These are phyloP conservation scores for Pyrgus malvae DNA, from an alignment of 2,888 invertebrate species.

Conservation along the genomic window DNA sequence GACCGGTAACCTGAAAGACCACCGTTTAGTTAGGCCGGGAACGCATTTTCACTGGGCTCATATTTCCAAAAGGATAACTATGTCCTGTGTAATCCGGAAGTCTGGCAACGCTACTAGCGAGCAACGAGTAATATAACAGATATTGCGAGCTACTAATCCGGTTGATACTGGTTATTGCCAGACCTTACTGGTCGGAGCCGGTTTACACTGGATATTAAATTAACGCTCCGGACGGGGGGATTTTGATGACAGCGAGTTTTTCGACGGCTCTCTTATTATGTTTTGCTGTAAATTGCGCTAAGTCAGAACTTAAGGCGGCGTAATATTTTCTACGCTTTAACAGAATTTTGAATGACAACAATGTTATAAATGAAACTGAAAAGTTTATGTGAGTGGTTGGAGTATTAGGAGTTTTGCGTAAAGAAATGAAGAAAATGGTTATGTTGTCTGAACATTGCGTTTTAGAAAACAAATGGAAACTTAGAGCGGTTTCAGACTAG, in stretches of 20 bases:
- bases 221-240: slow-evolving; percentile 34
- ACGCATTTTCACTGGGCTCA: too few relatives aligned
- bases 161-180: slow-evolving; percentile 39
- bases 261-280: neutral
- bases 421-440: too few relatives aligned
- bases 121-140: slow-evolving; percentile 42
- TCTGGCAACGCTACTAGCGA: too few relatives aligned
- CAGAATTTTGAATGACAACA: neutral
- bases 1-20: too few relatives aligned
- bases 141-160: slow-evolving; percentile 42
- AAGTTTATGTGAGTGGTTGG: too few relatives aligned
- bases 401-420: too few relatives aligned
- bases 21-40: too few relatives aligned
- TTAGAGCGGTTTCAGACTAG: too few relatives aligned
- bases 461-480: too few relatives aligned
- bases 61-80: too few relatives aligned
- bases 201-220: slow-evolving; percentile 38
- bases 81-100: too few relatives aligned
- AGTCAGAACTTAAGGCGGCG: neutral
- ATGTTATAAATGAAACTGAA: neutral
- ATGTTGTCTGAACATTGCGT: too few relatives aligned
- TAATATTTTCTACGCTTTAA: neutral
- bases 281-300: neutral
- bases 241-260: slow-evolving; percentile 28
- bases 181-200: slow-evolving; percentile 32